Percentiles rank a stretch among this genome's conserved stretches.
Evolutionary conservation across 2,113 vertebrate species (phyloP).

Genomic region (Diadophis punctatus): DNA sequence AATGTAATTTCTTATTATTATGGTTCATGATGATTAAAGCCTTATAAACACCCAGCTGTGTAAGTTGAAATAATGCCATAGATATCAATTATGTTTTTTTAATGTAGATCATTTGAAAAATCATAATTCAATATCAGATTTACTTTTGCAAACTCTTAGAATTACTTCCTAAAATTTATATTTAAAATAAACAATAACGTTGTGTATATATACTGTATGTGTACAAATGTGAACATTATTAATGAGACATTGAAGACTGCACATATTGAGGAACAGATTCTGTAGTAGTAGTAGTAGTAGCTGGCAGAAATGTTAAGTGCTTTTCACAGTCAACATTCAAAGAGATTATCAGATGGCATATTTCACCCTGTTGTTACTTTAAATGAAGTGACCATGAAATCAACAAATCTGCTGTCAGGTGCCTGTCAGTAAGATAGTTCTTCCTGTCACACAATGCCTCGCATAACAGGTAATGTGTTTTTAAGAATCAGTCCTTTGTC

Average conservation of each 20-base stretch:
- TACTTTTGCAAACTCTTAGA: slow-evolving; percentile 39
- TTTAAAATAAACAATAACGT: neutral
- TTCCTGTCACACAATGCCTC: slow-evolving; percentile 78
- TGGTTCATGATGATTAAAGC: neutral
- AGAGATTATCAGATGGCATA: slow-evolving; percentile 84
- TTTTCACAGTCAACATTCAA: slow-evolving; percentile 83
- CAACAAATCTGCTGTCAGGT: slow-evolving; percentile 85
- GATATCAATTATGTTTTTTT: neutral
- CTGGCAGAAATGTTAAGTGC: slow-evolving; percentile 81
- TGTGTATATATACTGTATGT: neutral
- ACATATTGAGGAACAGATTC: slow-evolving; percentile 81
- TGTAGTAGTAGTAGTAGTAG: slow-evolving; percentile 64
- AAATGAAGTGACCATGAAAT: slow-evolving; percentile 85
- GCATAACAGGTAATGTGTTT: slow-evolving; percentile 82
- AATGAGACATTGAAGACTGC: slow-evolving; percentile 67
- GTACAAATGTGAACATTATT: slow-evolving; percentile 51
- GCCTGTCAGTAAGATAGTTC: slow-evolving; percentile 78
- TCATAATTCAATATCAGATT: slow-evolving; percentile 24
- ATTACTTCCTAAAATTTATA: slow-evolving; percentile 22
- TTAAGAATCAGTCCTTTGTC: slow-evolving; percentile 80
- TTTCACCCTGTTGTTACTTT: slow-evolving; percentile 84
- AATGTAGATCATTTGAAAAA: neutral
- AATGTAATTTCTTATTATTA: neutral
- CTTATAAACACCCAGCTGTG: neutral
- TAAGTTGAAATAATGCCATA: neutral